These are phyloP conservation scores for Adrianichthys oophorus DNA, from an alignment of 2,797 vertebrate species.

Conservation along the genomic window DNA sequence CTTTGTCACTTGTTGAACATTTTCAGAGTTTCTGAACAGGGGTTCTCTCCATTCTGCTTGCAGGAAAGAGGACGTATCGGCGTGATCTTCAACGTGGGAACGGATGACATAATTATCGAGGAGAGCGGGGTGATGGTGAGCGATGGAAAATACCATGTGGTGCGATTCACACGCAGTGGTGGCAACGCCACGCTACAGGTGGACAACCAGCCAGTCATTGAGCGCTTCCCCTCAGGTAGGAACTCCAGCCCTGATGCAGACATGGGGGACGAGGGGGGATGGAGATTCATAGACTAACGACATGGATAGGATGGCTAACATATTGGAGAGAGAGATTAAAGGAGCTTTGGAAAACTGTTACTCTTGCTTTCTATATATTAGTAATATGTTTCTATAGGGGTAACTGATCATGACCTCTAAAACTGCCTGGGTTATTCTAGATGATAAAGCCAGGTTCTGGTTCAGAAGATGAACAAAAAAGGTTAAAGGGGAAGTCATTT, in stretches of 20 bases:
- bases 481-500: constrained; percentile 35
- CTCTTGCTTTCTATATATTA: constrained; percentile 6
- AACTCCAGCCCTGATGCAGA: constrained; percentile 5
- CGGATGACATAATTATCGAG: constrained; percentile 90
- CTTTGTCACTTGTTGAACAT: no score
- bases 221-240: constrained; percentile 93
- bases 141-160: constrained; percentile 94
- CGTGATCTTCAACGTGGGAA: constrained; percentile 95
- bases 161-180: constrained; percentile 91
- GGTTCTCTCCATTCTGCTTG: not conserved
- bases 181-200: constrained; percentile 94
- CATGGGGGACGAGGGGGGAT: not conserved
- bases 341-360: constrained; percentile 18
- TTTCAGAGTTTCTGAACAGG: constrained; percentile 1
- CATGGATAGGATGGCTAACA: constrained; percentile 16
- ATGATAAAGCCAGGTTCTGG: constrained; percentile 42
- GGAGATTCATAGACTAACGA: constrained; percentile 6
- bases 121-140: constrained; percentile 89
- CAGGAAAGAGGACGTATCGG: constrained; percentile 89
- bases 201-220: constrained; percentile 93
- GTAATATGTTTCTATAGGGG: constrained; percentile 19
- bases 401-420: constrained; percentile 44
- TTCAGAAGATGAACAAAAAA: constrained; percentile 37
- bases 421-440: constrained; percentile 39
- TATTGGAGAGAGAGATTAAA: constrained; percentile 54